phyloP scores from a whole-genome alignment of 2,113 vertebrate species.

The Podarcis muralis region DNA sequence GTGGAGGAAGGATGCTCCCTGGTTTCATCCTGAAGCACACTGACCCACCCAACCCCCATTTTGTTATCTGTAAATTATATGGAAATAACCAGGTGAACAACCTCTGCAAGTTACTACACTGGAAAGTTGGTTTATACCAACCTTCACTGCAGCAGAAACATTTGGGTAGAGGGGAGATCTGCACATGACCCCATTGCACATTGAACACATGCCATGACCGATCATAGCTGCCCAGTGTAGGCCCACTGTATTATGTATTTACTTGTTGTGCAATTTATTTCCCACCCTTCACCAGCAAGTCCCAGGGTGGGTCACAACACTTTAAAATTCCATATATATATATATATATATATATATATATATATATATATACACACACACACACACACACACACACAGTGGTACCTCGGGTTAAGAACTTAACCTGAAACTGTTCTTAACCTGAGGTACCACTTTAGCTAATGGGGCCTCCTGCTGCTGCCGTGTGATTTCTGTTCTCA shows the following conservation, averaged over 20 bases:
- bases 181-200: background rate
- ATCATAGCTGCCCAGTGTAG: background rate
- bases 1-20: slow-evolving; percentile 12
- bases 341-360: accelerated
- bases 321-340: too few species aligned
- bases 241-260: background rate
- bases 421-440: too few species aligned
- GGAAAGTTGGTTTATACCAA: slow-evolving; percentile 45
- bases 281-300: too few species aligned
- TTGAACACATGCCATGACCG: background rate
- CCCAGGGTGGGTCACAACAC: too few species aligned
- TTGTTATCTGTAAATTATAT: slow-evolving; percentile 42
- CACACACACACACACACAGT: too few species aligned
- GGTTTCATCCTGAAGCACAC: slow-evolving; percentile 40
- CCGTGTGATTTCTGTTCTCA: too few species aligned
- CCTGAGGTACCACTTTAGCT: too few species aligned
- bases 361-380: too few species aligned
- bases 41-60: slow-evolving; percentile 54
- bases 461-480: too few species aligned
- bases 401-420: too few species aligned
- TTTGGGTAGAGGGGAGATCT: background rate
- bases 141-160: background rate
- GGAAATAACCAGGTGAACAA: slow-evolving; percentile 52
- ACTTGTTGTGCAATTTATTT: too few species aligned
- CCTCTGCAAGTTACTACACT: slow-evolving; percentile 7